A percentile compares a stretch with the other conserved stretches of the same genome.
phyloP scores from a whole-genome alignment of 2,888 invertebrate species.

The Podabrus alpinus region DNA sequence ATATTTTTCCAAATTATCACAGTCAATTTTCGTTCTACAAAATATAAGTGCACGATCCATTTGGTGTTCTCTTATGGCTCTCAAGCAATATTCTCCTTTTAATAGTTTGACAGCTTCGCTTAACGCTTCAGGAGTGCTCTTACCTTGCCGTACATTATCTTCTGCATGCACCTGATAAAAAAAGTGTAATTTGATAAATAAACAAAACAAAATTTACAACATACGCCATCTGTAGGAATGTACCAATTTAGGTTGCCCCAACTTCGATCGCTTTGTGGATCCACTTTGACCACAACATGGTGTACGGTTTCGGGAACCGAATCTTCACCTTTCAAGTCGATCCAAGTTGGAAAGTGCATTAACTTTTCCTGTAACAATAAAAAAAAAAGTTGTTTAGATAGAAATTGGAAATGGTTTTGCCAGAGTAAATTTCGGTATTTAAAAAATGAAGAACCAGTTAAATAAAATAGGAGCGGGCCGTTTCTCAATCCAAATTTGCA shows the following conservation, averaged over 20 bases:
- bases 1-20: slow-evolving; percentile 94
- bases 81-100: slow-evolving; percentile 94
- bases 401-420: too few species aligned
- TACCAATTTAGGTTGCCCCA: slow-evolving; percentile 76
- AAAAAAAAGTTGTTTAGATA: too few species aligned
- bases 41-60: slow-evolving; percentile 97
- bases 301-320: slow-evolving; percentile 99
- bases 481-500: too few species aligned
- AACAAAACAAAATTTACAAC: slow-evolving; percentile 1
- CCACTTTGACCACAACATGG: slow-evolving; percentile 89
- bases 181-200: background rate
- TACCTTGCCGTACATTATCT: slow-evolving; percentile 80
- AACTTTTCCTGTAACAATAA: slow-evolving; percentile 67
- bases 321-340: slow-evolving; percentile 98
- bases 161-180: slow-evolving; percentile 67
- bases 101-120: slow-evolving; percentile 96
- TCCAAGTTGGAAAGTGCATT: slow-evolving; percentile 99
- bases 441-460: too few species aligned
- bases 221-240: slow-evolving; percentile 81
- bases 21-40: slow-evolving; percentile 97
- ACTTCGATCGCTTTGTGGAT: slow-evolving; percentile 79
- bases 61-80: slow-evolving; percentile 90
- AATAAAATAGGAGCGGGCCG: too few species aligned
- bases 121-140: slow-evolving; percentile 82
- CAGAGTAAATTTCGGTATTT: too few species aligned